phyloP scores from a whole-genome alignment of 2,888 invertebrate species.

The Eretmocerus hayati region DNA sequence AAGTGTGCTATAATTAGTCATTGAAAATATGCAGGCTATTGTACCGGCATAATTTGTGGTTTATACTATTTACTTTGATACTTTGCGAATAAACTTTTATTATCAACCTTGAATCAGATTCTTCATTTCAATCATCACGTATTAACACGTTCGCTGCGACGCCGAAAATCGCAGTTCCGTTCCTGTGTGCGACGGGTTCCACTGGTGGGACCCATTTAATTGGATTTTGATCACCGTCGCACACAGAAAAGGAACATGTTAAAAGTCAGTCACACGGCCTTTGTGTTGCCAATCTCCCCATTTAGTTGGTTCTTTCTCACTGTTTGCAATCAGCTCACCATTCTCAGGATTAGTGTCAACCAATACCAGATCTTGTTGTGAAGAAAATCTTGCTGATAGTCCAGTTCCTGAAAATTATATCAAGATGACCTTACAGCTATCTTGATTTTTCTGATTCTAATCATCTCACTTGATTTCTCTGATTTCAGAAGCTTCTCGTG shows the following conservation, averaged over 20 bases:
- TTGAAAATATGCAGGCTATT: neutral
- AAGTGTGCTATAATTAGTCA: constrained; percentile 18
- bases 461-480: constrained; percentile 28
- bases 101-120: constrained; percentile 5
- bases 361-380: constrained; percentile 31
- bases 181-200: too few relatives aligned
- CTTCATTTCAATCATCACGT: too few relatives aligned
- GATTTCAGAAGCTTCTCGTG: constrained; percentile 32
- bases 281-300: constrained; percentile 41
- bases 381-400: constrained; percentile 23
- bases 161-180: too few relatives aligned
- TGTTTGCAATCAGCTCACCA: constrained; percentile 32
- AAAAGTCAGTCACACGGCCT: constrained; percentile 39
- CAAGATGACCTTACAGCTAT: neutral
- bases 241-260: too few relatives aligned
- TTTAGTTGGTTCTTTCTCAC: constrained; percentile 38
- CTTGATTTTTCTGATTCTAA: neutral
- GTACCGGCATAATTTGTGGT: constrained; percentile 7
- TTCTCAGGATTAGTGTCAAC: constrained; percentile 32
- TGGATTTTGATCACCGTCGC: too few relatives aligned
- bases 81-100: constrained; percentile 23
- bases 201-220: too few relatives aligned
- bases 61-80: constrained; percentile 18
- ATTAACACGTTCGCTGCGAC: too few relatives aligned
- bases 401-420: neutral